Conservation (phyloP, 2,888 invertebrate species). For the Ommatoiulus sabulosus region DNA sequence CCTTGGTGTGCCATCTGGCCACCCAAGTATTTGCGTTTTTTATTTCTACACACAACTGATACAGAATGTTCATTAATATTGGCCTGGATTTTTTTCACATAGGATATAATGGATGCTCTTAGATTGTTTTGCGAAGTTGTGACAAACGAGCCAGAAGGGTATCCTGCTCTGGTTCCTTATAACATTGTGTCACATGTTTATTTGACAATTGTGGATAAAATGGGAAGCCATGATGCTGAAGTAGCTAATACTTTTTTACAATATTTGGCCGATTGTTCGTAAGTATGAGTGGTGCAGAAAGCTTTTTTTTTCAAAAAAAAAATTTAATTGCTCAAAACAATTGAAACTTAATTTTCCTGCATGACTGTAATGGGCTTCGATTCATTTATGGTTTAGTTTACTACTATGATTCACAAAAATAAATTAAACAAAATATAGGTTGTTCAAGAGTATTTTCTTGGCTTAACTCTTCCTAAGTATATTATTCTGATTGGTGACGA, state of each 20-base stretch:
- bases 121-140: constrained; percentile 82
- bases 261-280: constrained; percentile 53
- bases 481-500: not conserved
- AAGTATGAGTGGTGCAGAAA: constrained; percentile 1
- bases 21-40: constrained; percentile 53
- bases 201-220: constrained; percentile 21
- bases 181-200: constrained; percentile 27
- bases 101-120: constrained; percentile 83
- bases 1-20: constrained; percentile 76
- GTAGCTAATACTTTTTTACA: constrained; percentile 5
- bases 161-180: constrained; percentile 78
- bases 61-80: not conserved
- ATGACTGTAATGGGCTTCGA: too few species aligned
- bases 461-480: too few species aligned
- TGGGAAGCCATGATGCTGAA: not conserved
- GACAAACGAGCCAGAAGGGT: constrained; percentile 86
- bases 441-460: too few species aligned
- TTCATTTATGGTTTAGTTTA: too few species aligned
- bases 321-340: too few species aligned
- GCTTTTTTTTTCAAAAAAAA: not conserved
- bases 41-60: not conserved
- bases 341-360: too few species aligned
- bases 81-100: not conserved
- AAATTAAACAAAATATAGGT: too few species aligned
- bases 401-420: too few species aligned